Percentiles rank a stretch among this genome's conserved stretches.
phyloP scores from a whole-genome alignment of 2,888 invertebrate genomes.

The Xestia xanthographa region DNA sequence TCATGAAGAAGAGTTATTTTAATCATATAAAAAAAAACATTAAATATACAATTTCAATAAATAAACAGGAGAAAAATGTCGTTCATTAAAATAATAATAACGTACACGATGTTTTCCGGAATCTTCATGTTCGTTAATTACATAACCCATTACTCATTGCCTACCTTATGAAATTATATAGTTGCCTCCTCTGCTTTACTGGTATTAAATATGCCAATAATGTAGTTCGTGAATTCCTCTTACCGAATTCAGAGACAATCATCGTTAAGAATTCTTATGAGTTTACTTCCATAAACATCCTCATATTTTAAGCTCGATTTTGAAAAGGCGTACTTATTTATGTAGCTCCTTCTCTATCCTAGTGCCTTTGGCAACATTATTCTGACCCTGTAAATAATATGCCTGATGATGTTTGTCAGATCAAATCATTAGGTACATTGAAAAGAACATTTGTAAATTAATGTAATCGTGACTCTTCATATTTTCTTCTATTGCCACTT shows the following conservation, averaged over 20 bases:
- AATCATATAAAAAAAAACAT: not conserved
- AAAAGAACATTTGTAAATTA: too few species aligned
- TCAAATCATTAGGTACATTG: not conserved
- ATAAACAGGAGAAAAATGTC: not conserved
- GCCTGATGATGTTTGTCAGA: too few species aligned
- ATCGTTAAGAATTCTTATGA: not conserved
- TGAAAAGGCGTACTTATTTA: not conserved
- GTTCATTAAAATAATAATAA: conserved; percentile 21
- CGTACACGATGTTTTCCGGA: conserved; percentile 25
- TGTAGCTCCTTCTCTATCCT: too few species aligned
- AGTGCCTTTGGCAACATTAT: too few species aligned
- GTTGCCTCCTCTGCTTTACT: not conserved
- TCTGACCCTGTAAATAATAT: too few species aligned
- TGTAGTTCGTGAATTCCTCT: conserved; percentile 12
- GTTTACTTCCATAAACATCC: too few species aligned
- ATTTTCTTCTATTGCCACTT: not conserved
- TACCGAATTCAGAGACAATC: conserved; percentile 12
- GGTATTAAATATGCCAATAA: conserved; percentile 20
- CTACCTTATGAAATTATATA: not conserved
- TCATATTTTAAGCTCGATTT: not conserved
- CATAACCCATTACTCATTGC: conserved; percentile 23
- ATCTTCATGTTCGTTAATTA: conserved; percentile 30
- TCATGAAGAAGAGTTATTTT: not conserved
- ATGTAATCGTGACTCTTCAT: not conserved
- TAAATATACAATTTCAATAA: not conserved